phyloP scores from a whole-genome alignment of 2,888 invertebrate species.

The Seladonia tumulorum region DNA sequence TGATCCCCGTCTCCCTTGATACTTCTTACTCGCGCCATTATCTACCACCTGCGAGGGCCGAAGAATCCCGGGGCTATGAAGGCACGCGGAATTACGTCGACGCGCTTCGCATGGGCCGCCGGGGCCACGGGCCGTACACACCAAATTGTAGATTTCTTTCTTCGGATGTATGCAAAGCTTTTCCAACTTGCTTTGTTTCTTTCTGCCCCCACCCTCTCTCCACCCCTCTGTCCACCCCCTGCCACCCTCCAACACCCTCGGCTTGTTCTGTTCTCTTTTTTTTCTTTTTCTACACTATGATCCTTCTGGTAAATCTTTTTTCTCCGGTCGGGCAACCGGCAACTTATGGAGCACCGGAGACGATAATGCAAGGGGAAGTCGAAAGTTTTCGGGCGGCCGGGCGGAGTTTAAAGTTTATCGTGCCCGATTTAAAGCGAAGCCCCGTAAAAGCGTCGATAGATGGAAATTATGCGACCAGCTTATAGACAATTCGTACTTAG shows the following conservation, averaged over 20 bases:
- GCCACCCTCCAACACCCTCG: background rate
- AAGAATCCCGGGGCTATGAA: conserved; percentile 34
- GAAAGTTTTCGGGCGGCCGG: conserved; percentile 51
- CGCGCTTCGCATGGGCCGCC: background rate
- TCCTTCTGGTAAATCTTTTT: conserved; percentile 32
- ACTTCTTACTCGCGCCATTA: conserved; percentile 39
- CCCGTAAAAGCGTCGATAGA: conserved; percentile 39
- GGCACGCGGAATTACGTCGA: conserved; percentile 48
- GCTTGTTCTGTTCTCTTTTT: background rate
- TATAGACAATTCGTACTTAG: conserved; percentile 19
- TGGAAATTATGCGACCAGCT: conserved; percentile 38
- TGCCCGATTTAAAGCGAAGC: conserved; percentile 44
- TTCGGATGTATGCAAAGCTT: conserved; percentile 39
- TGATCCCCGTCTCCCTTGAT: conserved; percentile 19
- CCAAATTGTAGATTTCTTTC: conserved; percentile 48
- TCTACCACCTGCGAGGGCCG: conserved; percentile 53
- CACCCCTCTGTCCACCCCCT: too few species aligned
- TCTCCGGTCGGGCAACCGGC: conserved; percentile 18
- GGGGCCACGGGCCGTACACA: conserved; percentile 2
- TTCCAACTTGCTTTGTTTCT: background rate
- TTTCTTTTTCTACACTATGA: background rate
- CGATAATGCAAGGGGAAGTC: conserved; percentile 30
- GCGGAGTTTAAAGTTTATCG: conserved; percentile 52
- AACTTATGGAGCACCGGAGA: conserved; percentile 35
- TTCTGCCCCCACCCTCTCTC: background rate